Evolutionary conservation across 2,113 vertebrate genomes (phyloP).

Genomic region (Penelope pileata): DNA sequence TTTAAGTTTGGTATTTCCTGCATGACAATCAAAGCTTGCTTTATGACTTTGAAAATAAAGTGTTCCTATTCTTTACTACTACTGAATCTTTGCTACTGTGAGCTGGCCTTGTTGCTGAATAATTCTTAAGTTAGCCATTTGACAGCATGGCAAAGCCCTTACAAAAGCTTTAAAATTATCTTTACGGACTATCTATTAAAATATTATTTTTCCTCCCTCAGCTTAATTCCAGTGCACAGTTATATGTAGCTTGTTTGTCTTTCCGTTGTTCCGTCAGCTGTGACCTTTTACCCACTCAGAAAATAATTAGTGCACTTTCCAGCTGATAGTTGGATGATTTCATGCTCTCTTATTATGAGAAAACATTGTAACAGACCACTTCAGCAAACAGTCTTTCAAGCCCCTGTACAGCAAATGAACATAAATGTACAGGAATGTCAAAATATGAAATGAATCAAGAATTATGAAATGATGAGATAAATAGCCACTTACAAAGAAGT

Average conservation of each 20-base stretch:
- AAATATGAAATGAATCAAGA: not conserved
- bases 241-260: not conserved
- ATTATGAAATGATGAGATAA: not conserved
- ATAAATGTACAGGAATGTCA: not conserved
- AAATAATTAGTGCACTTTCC: conserved; percentile 69
- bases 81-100: conserved; percentile 31
- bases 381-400: conserved; percentile 20
- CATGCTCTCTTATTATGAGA: conserved; percentile 29
- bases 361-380: conserved; percentile 53
- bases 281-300: conserved; percentile 46
- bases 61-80: not conserved
- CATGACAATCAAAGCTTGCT: conserved; percentile 34
- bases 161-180: conserved; percentile 29
- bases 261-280: conserved; percentile 5
- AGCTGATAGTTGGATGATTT: conserved; percentile 53
- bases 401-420: not conserved
- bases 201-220: not conserved
- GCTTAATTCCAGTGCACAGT: conserved; percentile 21
- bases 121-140: conserved; percentile 33
- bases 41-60: conserved; percentile 50
- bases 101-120: conserved; percentile 4
- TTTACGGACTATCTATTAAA: not conserved
- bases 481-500: not conserved
- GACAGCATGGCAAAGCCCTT: not conserved
- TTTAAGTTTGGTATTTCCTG: conserved; percentile 63